A percentile compares a stretch with the other conserved stretches of the same genome.
These are phyloP conservation scores for Coregonus suidteri DNA, from an alignment of 2,797 vertebrate genomes.

Conservation along the genomic window DNA sequence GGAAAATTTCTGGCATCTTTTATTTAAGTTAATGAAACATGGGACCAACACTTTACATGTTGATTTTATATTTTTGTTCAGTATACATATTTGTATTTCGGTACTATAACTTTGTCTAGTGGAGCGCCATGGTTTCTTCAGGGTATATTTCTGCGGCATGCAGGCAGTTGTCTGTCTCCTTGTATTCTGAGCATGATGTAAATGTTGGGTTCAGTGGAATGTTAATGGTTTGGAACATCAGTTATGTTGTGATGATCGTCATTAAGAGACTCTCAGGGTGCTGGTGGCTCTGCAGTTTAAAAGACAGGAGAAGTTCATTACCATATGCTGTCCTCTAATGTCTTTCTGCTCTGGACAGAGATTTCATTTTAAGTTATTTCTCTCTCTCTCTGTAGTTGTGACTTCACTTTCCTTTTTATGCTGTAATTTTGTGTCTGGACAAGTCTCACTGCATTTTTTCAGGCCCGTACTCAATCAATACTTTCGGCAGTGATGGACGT, in stretches of 20 bases:
- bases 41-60: too few species aligned
- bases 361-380: not conserved
- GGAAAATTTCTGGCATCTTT: too few species aligned
- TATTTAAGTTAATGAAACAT: too few species aligned
- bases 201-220: conserved; percentile 57
- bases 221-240: conserved; percentile 67
- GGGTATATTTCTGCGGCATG: not conserved
- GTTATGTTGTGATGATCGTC: conserved; percentile 54
- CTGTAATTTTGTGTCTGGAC: conserved; percentile 15
- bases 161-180: not conserved
- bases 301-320: conserved; percentile 34
- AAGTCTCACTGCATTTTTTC: conserved; percentile 38
- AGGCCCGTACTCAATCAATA: conserved; percentile 44
- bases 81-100: not conserved
- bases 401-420: not conserved
- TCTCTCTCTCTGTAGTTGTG: not conserved
- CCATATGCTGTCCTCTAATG: conserved; percentile 10
- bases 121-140: not conserved
- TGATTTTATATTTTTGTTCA: too few species aligned
- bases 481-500: conserved; percentile 42
- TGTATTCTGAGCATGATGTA: conserved; percentile 39
- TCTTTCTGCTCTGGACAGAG: conserved; percentile 10
- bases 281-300: conserved; percentile 39
- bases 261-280: conserved; percentile 58
- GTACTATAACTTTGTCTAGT: not conserved